Evolutionary conservation across 2,113 vertebrate species (phyloP).

Genomic region (Tachysurus fulvidraco): DNA sequence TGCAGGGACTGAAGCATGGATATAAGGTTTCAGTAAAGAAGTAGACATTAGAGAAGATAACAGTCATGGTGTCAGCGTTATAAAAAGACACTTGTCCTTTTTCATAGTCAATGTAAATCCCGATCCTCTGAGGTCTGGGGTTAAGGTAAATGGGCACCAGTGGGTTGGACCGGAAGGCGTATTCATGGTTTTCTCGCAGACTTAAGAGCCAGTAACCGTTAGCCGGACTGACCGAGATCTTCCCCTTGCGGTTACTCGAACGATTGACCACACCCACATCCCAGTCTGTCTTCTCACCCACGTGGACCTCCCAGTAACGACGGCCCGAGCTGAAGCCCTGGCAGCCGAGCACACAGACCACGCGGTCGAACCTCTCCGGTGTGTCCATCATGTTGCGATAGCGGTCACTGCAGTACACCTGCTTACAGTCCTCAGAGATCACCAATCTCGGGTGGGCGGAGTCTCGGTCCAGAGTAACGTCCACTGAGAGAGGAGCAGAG

Average conservation of each 20-base stretch:
- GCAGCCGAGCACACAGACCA: conserved; percentile 70
- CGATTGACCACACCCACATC: conserved; percentile 69
- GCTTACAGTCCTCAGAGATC: conserved; percentile 68
- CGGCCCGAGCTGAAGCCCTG: conserved; percentile 69
- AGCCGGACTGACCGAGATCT: conserved; percentile 67
- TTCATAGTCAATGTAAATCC: conserved; percentile 68
- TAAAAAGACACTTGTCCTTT: conserved; percentile 71
- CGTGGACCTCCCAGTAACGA: conserved; percentile 73
- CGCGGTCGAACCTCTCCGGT: conserved; percentile 68
- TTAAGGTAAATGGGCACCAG: conserved; percentile 50
- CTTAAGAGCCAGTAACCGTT: conserved; percentile 77
- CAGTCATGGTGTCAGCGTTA: conserved; percentile 59
- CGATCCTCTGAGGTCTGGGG: conserved; percentile 54
- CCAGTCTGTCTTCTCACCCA: conserved; percentile 75
- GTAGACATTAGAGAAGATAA: conserved; percentile 65
- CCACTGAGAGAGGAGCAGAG: conserved; percentile 51
- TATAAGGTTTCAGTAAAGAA: conserved; percentile 69
- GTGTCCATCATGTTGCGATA: conserved; percentile 58
- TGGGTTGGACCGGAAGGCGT: conserved; percentile 63
- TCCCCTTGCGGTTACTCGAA: conserved; percentile 69
- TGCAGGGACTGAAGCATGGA: conserved; percentile 80
- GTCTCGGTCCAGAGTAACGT: conserved; percentile 67
- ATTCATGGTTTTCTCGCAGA: conserved; percentile 65
- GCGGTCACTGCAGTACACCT: conserved; percentile 64
- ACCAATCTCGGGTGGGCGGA: conserved; percentile 73